Conservation (phyloP, 2,113 vertebrate genomes). For the Melanerpes aurifrons region DNA sequence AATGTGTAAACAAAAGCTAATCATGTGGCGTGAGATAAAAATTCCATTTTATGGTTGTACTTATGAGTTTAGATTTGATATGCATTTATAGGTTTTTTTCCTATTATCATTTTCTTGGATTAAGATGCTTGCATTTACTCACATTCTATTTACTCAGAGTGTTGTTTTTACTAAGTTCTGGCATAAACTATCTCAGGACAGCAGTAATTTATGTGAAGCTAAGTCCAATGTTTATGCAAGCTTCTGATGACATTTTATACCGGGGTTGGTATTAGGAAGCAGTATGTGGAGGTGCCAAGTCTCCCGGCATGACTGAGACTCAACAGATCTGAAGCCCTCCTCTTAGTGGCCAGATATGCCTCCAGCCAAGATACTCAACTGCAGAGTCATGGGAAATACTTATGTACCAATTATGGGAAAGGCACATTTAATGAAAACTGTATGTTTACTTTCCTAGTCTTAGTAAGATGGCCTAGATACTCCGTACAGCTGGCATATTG, state of each 20-base stretch:
- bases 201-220: slow-evolving; percentile 85
- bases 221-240: slow-evolving; percentile 85
- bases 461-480: slow-evolving; percentile 69
- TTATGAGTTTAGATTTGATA: slow-evolving; percentile 74
- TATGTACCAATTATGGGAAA: slow-evolving; percentile 78
- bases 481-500: slow-evolving; percentile 65
- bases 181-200: slow-evolving; percentile 77
- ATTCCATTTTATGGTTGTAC: slow-evolving; percentile 64
- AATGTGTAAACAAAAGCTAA: slow-evolving; percentile 53
- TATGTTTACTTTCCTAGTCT: slow-evolving; percentile 76
- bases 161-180: slow-evolving; percentile 82
- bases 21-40: slow-evolving; percentile 59
- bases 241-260: slow-evolving; percentile 85
- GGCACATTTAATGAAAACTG: slow-evolving; percentile 78
- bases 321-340: slow-evolving; percentile 75
- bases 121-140: slow-evolving; percentile 75
- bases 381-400: slow-evolving; percentile 83
- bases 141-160: slow-evolving; percentile 79
- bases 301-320: slow-evolving; percentile 76
- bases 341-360: slow-evolving; percentile 78
- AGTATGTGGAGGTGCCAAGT: slow-evolving; percentile 79
- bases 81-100: slow-evolving; percentile 40
- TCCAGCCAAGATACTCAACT: slow-evolving; percentile 79
- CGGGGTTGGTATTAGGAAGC: slow-evolving; percentile 81
- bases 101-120: slow-evolving; percentile 74